Evolutionary conservation across 1,140 invertebrate species (phyloP), one percentile per base, ranked within the genome.

Genomic region (Melipona quadrifasciata): DNA sequence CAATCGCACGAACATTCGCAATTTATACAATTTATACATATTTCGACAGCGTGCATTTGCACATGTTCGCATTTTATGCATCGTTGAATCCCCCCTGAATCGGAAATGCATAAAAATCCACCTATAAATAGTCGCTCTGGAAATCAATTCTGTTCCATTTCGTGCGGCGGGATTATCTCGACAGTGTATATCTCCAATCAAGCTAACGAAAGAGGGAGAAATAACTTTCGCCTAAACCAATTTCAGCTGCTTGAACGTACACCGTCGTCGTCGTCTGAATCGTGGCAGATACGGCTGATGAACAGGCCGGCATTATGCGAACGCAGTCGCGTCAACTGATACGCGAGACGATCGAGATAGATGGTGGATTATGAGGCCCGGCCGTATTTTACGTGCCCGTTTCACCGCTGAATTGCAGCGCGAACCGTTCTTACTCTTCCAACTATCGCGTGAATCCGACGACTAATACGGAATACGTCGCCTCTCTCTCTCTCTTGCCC

Each of bases 311-410:
- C 19, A 71, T 84, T 79, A 79, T 78, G 64, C 82, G 75, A 84
- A 71, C 77, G 82, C 76, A 79, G 31, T 16, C 74, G n/a, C 67
- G 85, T 64, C 68, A 75, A 84, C 68, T 64, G 78, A 80, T 73
- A 77, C 39, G 34, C 31, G n/a, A 27, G 65, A 72, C 58, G 58
- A 87, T 87, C 72, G 72, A 87, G 77, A 80, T 68, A 72, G 74
- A 87, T 73, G 71, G 67, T 27, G 85, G 80, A 78, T 88, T 88
- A 88, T 47, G 76, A 88, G 82, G 85, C 75, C 76, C 77, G 27
- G 67, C 53, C 77, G 67, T 85, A 87, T 87, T 88, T 84, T 80
- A 87, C 21, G 61, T 53, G 34, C 70, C 14, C 51, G 24, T 39
- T 72, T 47, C 27, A 11, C 6, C 47, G 24, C 27, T 19, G 68